A percentile compares a stretch with the other conserved stretches of the same genome.
Conservation (phyloP, 2,113 vertebrate species). For the Syngnathus scovelli region DNA sequence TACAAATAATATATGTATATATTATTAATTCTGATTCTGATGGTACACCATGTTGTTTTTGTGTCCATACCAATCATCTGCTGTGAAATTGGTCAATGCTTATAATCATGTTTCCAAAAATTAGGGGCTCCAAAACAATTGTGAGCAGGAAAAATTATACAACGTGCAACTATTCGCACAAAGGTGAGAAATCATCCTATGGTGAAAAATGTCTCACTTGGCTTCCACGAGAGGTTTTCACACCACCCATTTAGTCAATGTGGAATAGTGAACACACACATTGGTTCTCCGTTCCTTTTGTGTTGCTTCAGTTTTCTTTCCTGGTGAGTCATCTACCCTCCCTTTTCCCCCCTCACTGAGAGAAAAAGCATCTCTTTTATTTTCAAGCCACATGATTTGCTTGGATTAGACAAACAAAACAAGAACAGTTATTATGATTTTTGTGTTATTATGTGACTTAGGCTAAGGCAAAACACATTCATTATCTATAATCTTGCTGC, state of each 20-base stretch:
- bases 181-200: slow-evolving; percentile 39
- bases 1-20: too few relatives aligned
- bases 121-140: neutral
- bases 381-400: slow-evolving; percentile 36
- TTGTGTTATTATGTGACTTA: neutral
- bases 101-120: too few relatives aligned
- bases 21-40: too few relatives aligned
- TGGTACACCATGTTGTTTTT: too few relatives aligned
- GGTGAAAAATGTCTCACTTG: slow-evolving; percentile 41
- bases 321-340: slow-evolving; percentile 18
- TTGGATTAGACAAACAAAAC: slow-evolving; percentile 44
- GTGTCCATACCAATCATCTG: too few relatives aligned
- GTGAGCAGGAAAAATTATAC: neutral
- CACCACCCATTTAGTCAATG: neutral
- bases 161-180: slow-evolving; percentile 11
- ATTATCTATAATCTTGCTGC: neutral
- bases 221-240: slow-evolving; percentile 25
- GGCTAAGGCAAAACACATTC: slow-evolving; percentile 10
- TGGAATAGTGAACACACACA: slow-evolving; percentile 19
- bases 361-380: slow-evolving; percentile 26
- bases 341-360: slow-evolving; percentile 3
- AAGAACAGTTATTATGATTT: neutral
- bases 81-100: too few relatives aligned
- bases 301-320: slow-evolving; percentile 20
- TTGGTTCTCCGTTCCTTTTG: slow-evolving; percentile 18